Evolutionary conservation across 1,140 invertebrate genomes (phyloP).

Genomic region (Cotesia chilonis): DNA sequence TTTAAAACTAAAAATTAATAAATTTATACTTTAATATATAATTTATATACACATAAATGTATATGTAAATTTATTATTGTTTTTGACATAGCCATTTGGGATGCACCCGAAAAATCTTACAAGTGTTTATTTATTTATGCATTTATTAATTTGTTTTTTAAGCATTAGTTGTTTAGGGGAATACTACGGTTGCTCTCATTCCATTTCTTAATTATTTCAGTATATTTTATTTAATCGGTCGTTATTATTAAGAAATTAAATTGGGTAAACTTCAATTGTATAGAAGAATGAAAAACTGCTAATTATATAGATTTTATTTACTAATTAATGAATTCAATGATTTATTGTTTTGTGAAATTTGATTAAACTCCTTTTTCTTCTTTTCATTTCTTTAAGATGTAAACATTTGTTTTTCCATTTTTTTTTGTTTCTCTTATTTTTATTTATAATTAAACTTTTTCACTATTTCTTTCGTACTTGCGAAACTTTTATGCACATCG

Average conservation of each 20-base stretch:
- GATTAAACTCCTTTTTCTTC: slow-evolving; percentile 16
- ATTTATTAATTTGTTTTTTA: neutral
- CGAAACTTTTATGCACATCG: neutral
- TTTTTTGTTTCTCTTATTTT: neutral
- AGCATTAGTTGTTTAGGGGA: neutral
- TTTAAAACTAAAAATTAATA: slow-evolving; percentile 1
- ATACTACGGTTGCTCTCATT: neutral
- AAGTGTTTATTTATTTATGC: slow-evolving; percentile 4
- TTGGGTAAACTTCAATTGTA: neutral
- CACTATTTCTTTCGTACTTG: neutral
- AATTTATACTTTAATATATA: neutral
- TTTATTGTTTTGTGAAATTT: slow-evolving; percentile 22
- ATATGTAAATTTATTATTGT: slow-evolving; percentile 13
- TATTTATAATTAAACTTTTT: no score
- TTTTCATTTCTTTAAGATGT: neutral
- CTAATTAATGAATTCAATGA: neutral
- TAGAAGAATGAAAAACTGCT: slow-evolving; percentile 12
- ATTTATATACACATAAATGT: slow-evolving; percentile 12
- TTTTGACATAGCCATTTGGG: slow-evolving; percentile 3
- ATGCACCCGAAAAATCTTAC: neutral
- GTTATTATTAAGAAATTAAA: no score
- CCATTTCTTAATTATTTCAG: neutral
- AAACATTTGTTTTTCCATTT: neutral
- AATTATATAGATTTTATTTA: slow-evolving; percentile 4
- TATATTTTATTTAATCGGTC: no score